Conservation (phyloP, 2,888 invertebrate species). For the Mylabris sibirica region DNA sequence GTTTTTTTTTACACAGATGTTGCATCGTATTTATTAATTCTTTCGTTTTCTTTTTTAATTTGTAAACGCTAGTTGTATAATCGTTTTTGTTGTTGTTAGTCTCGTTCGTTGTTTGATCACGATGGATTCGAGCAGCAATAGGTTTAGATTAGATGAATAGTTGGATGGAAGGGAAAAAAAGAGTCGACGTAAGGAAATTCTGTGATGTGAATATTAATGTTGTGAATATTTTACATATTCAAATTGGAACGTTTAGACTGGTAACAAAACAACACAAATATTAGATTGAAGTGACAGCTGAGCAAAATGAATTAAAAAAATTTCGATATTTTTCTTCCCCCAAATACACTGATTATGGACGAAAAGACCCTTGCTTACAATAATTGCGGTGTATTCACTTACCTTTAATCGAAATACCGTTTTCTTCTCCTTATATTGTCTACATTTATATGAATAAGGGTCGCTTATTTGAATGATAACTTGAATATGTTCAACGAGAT, state of each 20-base stretch:
- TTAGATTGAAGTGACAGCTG: constrained; percentile 24
- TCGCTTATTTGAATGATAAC: constrained; percentile 21
- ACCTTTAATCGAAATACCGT: not conserved
- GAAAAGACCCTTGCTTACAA: too few species aligned
- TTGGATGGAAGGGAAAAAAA: not conserved
- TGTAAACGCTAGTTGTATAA: constrained; percentile 11
- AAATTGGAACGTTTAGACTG: constrained; percentile 34
- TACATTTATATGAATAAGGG: not conserved
- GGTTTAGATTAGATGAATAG: too few species aligned
- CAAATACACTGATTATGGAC: too few species aligned
- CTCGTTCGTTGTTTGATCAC: not conserved
- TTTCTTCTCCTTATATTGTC: not conserved
- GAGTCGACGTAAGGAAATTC: constrained; percentile 31
- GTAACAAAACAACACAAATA: constrained; percentile 31
- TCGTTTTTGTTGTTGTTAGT: constrained; percentile 30
- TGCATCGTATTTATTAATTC: constrained; percentile 17
- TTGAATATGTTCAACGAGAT: constrained; percentile 25
- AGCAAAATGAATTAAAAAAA: constrained; percentile 17
- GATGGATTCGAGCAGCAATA: not conserved
- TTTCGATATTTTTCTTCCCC: too few species aligned
- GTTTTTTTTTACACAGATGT: constrained; percentile 44
- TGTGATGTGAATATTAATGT: constrained; percentile 40
- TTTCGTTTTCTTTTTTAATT: constrained; percentile 38
- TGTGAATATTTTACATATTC: constrained; percentile 32
- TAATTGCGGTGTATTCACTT: not conserved